These are phyloP conservation scores for Lasioglossum calceatum DNA, from an alignment of 2,888 invertebrate species.

Conservation along the genomic window DNA sequence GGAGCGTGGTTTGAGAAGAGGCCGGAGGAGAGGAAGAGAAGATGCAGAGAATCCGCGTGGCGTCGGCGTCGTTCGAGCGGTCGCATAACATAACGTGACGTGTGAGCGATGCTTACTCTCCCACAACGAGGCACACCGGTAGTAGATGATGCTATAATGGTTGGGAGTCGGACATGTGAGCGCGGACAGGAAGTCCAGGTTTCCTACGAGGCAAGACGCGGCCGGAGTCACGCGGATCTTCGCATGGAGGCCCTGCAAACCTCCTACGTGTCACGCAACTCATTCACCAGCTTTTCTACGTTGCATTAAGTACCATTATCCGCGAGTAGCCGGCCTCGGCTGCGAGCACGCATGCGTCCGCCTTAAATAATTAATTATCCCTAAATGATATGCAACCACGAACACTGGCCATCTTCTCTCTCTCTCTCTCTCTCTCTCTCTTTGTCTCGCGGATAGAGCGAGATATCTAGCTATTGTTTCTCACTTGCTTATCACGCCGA, in stretches of 20 bases:
- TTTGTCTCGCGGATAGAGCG: too few species aligned
- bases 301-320: slow-evolving; percentile 72
- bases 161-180: slow-evolving; percentile 82
- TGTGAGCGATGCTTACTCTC: slow-evolving; percentile 83
- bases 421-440: too few species aligned
- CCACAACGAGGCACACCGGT: slow-evolving; percentile 81
- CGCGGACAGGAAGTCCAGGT: slow-evolving; percentile 83
- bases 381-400: slow-evolving; percentile 18
- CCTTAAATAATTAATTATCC: slow-evolving; percentile 57
- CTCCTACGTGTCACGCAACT: slow-evolving; percentile 83
- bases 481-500: neutral
- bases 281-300: slow-evolving; percentile 76
- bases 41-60: slow-evolving; percentile 37
- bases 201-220: slow-evolving; percentile 72
- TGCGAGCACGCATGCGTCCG: slow-evolving; percentile 20
- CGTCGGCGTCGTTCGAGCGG: slow-evolving; percentile 66
- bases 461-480: neutral
- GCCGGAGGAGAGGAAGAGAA: neutral
- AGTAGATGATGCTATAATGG: slow-evolving; percentile 83
- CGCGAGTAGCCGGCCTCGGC: slow-evolving; percentile 28
- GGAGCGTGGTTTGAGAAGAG: slow-evolving; percentile 27
- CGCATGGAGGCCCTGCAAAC: slow-evolving; percentile 82
- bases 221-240: slow-evolving; percentile 81
- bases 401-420: neutral
- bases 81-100: slow-evolving; percentile 80